Conservation (phyloP, 2,888 invertebrate species). For the Petrolisthes cinctipes region DNA sequence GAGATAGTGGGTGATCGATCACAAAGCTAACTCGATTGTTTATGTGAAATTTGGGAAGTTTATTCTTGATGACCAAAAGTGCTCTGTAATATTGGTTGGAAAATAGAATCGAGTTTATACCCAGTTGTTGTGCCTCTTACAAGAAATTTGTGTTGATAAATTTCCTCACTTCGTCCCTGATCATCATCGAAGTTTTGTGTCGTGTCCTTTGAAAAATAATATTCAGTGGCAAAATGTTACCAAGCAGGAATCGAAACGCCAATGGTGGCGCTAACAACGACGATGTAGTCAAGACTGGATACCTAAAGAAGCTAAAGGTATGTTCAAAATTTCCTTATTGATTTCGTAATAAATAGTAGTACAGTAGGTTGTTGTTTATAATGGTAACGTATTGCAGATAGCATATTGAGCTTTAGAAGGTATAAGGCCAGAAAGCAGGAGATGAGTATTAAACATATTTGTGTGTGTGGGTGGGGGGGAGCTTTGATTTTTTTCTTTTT, state of each 20-base stretch:
- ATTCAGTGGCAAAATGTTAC: constrained; percentile 37
- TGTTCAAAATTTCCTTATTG: neutral
- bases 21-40: no score
- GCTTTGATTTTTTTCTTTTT: no score
- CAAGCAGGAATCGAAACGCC: constrained; percentile 30
- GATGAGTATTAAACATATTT: no score
- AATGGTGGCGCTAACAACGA: constrained; percentile 28
- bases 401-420: no score
- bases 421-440: no score
- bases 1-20: neutral
- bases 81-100: no score
- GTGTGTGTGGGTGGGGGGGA: no score
- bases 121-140: neutral
- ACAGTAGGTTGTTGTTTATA: no score
- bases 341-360: neutral
- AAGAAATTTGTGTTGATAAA: neutral
- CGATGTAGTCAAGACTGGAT: constrained; percentile 51
- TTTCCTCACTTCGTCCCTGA: constrained; percentile 2
- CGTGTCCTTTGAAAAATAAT: constrained; percentile 19
- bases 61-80: no score
- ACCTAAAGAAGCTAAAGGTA: constrained; percentile 59
- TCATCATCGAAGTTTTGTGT: constrained; percentile 34
- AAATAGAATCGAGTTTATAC: no score
- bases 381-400: no score
- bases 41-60: no score